Base-by-base conservation (phyloP, 2,888 invertebrate species). In the Cactoblastis cactorum region DNA sequence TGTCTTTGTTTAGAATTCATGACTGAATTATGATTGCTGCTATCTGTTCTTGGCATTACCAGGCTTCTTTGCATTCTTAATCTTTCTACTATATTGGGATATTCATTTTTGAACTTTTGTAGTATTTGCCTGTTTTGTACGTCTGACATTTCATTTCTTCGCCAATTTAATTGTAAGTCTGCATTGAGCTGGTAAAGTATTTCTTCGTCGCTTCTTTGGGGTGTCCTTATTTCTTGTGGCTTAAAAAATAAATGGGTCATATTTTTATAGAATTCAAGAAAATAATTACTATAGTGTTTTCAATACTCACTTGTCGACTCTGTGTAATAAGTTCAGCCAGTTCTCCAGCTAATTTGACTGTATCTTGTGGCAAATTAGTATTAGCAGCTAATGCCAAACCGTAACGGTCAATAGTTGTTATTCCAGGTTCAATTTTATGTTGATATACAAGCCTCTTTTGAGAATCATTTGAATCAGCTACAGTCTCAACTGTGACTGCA, bases 381-480 rank as follows among this genome's bases (percentile, higher is more conserved):
- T 90, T 91, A 53, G 91, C 81, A 1, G 94, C 93, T 45, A 95
- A 74, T 19, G 91, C 85, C 22, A 95, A 77, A 0, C 95, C 95
- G 64, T 95, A 95, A 54, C 91, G 83, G 57, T 91, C 84, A 2
- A 93, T 77, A 9, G 82, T 77, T 0, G 92, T 92, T 0, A 91
- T 77, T 3, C 95, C 95, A 0, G 82, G 75, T 51, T 90, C 85
- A 22, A 95, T 70, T 63, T 88, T 91, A 63, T 95, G 93, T 18
- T 92, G 91, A 63, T 93, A 95, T n/a, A 91, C 70, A 19, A 95
- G 77, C 57, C 84, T 80, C 35, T 71, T 76, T 11, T 79, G 63
- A 2, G 57, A 58, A 37, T 62, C 64, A 34, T 75, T 69, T 6
- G 73, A 60, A 22, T 71, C 73, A 3, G 73, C 69, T 8, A 62